phyloP scores from a whole-genome alignment of 2,797 vertebrate genomes.

The Dipus sagitta region DNA sequence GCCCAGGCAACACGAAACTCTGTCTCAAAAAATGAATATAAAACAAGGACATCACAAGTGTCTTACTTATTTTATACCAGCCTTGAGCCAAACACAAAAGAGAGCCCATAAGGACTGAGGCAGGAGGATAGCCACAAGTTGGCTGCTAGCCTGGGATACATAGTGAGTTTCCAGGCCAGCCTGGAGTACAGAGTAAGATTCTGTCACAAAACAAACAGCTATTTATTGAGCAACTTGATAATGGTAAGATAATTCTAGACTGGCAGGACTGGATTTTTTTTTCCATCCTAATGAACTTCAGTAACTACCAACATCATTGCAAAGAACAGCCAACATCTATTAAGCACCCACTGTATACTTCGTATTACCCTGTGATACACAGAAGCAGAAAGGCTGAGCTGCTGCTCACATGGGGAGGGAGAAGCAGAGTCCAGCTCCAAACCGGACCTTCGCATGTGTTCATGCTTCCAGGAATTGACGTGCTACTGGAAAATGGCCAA shows the following conservation, averaged over 20 bases:
- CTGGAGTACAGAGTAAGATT: background rate
- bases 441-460: too few relatives aligned
- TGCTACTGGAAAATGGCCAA: background rate
- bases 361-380: background rate
- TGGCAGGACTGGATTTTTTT: background rate
- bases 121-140: background rate
- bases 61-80: background rate
- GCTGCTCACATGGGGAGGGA: too few relatives aligned
- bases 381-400: background rate
- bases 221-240: background rate
- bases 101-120: background rate
- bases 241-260: background rate
- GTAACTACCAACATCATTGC: background rate
- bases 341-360: background rate
- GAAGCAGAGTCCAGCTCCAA: too few relatives aligned
- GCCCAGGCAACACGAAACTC: background rate
- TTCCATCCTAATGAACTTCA: conserved; percentile 14
- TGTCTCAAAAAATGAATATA: background rate
- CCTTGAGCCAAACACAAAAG: background rate
- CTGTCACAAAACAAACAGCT: background rate
- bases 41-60: background rate
- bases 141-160: background rate
- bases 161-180: background rate
- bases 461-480: background rate
- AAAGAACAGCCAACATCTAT: background rate